Evolutionary conservation across 2,797 vertebrate genomes (phyloP).

Genomic region (Mormyrus hasselquistii): DNA sequence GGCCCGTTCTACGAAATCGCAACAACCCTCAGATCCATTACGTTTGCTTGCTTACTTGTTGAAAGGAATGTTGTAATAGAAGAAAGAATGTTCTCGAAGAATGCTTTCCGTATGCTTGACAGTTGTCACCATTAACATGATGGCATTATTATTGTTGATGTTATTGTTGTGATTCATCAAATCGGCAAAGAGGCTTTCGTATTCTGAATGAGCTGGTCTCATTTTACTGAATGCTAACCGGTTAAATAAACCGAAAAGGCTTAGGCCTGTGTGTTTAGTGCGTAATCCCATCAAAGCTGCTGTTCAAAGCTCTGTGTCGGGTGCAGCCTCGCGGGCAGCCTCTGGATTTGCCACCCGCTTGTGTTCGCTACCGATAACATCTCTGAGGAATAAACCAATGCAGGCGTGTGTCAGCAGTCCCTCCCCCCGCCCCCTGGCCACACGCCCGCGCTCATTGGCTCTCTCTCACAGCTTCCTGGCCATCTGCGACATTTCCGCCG

Average conservation of each 20-base stretch:
- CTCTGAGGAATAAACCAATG: neutral
- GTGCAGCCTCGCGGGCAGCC: neutral
- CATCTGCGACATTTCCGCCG: conserved; percentile 96
- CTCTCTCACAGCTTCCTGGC: conserved; percentile 74
- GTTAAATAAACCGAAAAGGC: neutral
- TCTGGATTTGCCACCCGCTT: neutral
- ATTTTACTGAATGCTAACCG: neutral
- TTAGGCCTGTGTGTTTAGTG: neutral
- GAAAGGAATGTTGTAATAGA: neutral
- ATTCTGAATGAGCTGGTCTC: neutral
- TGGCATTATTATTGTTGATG: neutral
- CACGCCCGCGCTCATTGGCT: neutral
- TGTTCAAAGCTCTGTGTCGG: neutral
- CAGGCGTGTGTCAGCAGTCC: neutral
- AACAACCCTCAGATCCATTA: neutral
- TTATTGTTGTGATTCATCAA: neutral
- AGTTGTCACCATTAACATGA: neutral
- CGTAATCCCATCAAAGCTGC: neutral
- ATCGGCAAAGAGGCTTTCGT: neutral
- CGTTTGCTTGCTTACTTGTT: neutral
- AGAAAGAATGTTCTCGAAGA: neutral
- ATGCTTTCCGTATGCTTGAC: neutral
- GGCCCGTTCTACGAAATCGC: too few species aligned
- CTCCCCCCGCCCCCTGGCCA: neutral
- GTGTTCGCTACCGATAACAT: neutral